Percentiles rank a stretch among this genome's conserved stretches.
These are phyloP conservation scores for Drosophila rufa DNA, from an alignment of 1,140 invertebrate species.

Conservation along the genomic window DNA sequence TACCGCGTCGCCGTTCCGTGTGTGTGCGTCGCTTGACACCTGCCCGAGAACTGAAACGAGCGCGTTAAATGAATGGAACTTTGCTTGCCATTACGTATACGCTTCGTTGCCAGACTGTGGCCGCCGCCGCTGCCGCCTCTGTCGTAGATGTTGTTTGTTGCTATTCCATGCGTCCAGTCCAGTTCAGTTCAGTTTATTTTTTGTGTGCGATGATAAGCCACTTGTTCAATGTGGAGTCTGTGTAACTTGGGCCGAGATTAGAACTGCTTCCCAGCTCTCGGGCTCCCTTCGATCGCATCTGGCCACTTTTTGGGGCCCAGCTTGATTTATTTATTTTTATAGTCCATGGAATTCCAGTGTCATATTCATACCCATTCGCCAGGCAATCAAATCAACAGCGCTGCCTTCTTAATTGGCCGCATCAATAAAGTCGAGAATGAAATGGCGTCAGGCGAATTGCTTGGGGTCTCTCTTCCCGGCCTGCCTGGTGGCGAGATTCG, in stretches of 20 bases:
- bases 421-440: slow-evolving; percentile 50
- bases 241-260: slow-evolving; percentile 25
- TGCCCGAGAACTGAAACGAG: slow-evolving; percentile 59
- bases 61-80: slow-evolving; percentile 61
- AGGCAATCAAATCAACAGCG: slow-evolving; percentile 45
- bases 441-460: slow-evolving; percentile 57
- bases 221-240: slow-evolving; percentile 35
- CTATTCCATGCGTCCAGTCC: slow-evolving; percentile 12
- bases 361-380: slow-evolving; percentile 24
- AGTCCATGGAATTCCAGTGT: slow-evolving; percentile 35
- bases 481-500: not conserved
- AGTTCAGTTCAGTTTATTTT: slow-evolving; percentile 32
- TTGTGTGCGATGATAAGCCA: slow-evolving; percentile 26
- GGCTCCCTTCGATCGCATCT: slow-evolving; percentile 19
- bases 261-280: slow-evolving; percentile 1
- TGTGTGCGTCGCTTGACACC: slow-evolving; percentile 61
- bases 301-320: slow-evolving; percentile 7
- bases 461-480: slow-evolving; percentile 27
- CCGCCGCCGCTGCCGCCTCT: too few relatives aligned
- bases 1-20: slow-evolving; percentile 38
- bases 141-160: slow-evolving; percentile 13
- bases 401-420: slow-evolving; percentile 45
- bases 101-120: slow-evolving; percentile 52
- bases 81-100: slow-evolving; percentile 57
- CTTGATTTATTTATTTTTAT: slow-evolving; percentile 19